These are phyloP conservation scores for Lamprotornis superbus DNA, from an alignment of 2,113 vertebrate genomes.

Conservation along the genomic window DNA sequence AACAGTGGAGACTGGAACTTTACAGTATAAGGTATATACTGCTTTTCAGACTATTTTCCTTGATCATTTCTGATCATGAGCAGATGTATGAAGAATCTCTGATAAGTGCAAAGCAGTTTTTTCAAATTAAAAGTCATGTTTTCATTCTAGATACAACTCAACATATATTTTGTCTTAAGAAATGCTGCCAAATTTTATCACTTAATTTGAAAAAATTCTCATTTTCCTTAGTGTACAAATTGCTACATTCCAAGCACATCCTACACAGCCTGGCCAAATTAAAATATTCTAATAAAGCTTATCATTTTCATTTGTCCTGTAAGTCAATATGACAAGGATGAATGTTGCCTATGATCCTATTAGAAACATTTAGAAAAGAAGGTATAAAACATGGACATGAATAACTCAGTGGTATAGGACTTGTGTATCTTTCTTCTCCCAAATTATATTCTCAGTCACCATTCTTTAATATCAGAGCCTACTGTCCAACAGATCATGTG, in stretches of 20 bases:
- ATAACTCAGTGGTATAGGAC: neutral
- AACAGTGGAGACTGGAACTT: neutral
- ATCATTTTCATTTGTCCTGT: neutral
- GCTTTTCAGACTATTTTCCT: neutral
- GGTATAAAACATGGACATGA: neutral
- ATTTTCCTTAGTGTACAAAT: neutral
- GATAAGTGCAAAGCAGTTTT: neutral
- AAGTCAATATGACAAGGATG: neutral
- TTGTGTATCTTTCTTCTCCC: neutral
- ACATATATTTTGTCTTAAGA: slow-evolving; percentile 5
- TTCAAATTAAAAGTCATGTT: neutral
- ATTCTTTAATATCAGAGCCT: neutral
- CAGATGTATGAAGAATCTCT: neutral
- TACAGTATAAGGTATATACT: neutral
- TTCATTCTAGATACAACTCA: slow-evolving; percentile 10
- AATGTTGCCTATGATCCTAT: neutral
- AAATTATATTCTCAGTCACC: neutral
- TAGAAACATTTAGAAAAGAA: neutral
- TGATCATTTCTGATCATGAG: neutral
- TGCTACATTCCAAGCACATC: slow-evolving; percentile 43
- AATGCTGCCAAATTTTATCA: slow-evolving; percentile 49
- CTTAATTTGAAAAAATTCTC: slow-evolving; percentile 14
- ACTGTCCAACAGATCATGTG: neutral
- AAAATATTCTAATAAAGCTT: neutral
- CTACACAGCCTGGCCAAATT: slow-evolving; percentile 46